Evolutionary conservation across 2,888 invertebrate genomes (phyloP), one percentile per base, ranked within the genome.

Genomic region (Drosophila pseudotakahashii): DNA sequence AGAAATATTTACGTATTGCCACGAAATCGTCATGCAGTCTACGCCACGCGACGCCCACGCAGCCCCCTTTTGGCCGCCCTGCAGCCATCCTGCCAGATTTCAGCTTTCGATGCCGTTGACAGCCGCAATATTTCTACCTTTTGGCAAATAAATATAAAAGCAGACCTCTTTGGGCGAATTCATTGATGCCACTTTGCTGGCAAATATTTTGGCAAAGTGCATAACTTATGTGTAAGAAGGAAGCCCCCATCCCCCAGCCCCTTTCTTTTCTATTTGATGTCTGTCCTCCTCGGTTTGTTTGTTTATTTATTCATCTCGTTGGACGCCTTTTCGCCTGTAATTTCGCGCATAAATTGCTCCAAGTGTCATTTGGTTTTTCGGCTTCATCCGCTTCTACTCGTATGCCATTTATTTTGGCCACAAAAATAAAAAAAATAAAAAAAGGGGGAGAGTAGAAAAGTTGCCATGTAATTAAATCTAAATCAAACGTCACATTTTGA

Each of bases 401-500:
- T 5, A 30, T 47, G 54, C 55, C 77, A 76, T 75, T 77, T 81
- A 75, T 87, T 84, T 87, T 84, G 74, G 72, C 75, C 59, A 66
- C 68, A 77, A 36, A 52, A 47, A 53, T 13, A 57, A 9, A 13
- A 19, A 19, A 50, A 45, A 47, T 52, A 9, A 13, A 19, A 19
- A 50, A 45, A 47, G 13, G 26, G 52, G 32, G 36, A 41, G 55
- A 55, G 48, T 47, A 26, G 41, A 42, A 66, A 73, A 73, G 62
- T 63, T 83, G 75, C 82, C 82, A 85, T 85, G 88, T 85, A 85
- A 85, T 85, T 85, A 85, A 88, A 88, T 86, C 87, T 88, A 85
- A 83, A 88, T 88, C 84, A 88, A 85, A 88, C 85, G 87, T 88
- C 84, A 78, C 86, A 78, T 80, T 82, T 76, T 85, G 84, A 85